Conservation (phyloP, 2,113 vertebrate species). For the Pluvialis apricaria region DNA sequence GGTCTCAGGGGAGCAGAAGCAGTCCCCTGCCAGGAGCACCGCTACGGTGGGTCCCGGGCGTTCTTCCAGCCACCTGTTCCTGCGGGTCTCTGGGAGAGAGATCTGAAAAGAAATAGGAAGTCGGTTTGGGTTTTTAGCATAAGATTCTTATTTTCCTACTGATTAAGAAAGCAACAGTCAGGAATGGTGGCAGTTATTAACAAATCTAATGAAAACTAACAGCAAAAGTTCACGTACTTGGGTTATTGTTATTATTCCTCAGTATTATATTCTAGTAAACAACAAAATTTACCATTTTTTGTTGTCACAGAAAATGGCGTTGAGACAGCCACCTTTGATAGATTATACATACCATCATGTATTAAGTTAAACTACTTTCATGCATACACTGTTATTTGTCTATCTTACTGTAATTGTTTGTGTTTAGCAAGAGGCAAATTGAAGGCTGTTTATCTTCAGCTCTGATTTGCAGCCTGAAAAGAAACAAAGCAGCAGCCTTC, state of each 20-base stretch:
- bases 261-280: neutral
- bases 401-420: neutral
- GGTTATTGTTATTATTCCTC: neutral
- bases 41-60: fast-evolving
- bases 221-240: neutral
- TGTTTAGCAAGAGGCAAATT: neutral
- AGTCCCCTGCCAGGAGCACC: fast-evolving
- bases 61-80: neutral
- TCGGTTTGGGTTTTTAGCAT: neutral
- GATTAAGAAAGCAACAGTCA: neutral
- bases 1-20: neutral
- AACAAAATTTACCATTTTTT: neutral
- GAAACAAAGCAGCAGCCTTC: neutral
- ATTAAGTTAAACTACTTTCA: neutral
- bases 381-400: neutral
- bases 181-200: neutral
- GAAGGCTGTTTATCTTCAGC: constrained; percentile 3
- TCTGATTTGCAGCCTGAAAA: constrained; percentile 1
- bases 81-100: neutral
- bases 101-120: neutral
- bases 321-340: neutral
- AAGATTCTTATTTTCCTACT: neutral
- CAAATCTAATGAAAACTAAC: neutral
- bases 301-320: neutral
- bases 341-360: neutral